Percentiles rank a stretch among this genome's conserved stretches.
These are phyloP conservation scores for Sphaerophoria taeniata DNA, from an alignment of 2,888 invertebrate genomes.

Conservation along the genomic window DNA sequence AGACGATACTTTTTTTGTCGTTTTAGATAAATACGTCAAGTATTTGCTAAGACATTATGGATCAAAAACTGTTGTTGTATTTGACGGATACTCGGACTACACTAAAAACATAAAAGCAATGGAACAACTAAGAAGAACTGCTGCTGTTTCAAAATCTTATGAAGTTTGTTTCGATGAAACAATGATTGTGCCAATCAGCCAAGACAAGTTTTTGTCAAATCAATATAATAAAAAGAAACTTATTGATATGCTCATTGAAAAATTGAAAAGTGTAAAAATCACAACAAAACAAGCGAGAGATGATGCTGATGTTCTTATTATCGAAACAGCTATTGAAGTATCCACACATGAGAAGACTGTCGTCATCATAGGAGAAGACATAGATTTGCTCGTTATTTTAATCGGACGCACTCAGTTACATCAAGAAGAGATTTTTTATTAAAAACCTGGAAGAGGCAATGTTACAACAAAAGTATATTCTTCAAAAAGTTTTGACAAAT, in stretches of 20 bases:
- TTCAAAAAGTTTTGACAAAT: conserved; percentile 74
- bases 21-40: neutral
- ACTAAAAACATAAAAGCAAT: neutral
- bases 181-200: neutral
- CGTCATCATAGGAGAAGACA: conserved; percentile 77
- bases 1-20: neutral
- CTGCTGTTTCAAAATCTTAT: neutral
- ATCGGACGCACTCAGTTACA: conserved; percentile 75
- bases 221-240: conserved; percentile 34
- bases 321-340: conserved; percentile 71
- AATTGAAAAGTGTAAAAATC: neutral
- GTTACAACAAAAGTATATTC: conserved; percentile 75
- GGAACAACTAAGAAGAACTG: neutral
- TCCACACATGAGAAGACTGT: conserved; percentile 64
- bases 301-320: conserved; percentile 60
- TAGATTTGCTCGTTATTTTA: conserved; percentile 76
- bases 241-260: conserved; percentile 26
- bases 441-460: conserved; percentile 76
- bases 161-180: neutral
- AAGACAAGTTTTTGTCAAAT: conserved; percentile 30
- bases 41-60: neutral
- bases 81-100: neutral
- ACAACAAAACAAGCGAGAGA: conserved; percentile 20
- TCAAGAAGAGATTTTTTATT: too few relatives aligned
- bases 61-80: neutral